Percentiles rank a stretch among this genome's conserved stretches.
phyloP scores from a whole-genome alignment of 1,140 invertebrate genomes.

The Sinonovacula constricta region DNA sequence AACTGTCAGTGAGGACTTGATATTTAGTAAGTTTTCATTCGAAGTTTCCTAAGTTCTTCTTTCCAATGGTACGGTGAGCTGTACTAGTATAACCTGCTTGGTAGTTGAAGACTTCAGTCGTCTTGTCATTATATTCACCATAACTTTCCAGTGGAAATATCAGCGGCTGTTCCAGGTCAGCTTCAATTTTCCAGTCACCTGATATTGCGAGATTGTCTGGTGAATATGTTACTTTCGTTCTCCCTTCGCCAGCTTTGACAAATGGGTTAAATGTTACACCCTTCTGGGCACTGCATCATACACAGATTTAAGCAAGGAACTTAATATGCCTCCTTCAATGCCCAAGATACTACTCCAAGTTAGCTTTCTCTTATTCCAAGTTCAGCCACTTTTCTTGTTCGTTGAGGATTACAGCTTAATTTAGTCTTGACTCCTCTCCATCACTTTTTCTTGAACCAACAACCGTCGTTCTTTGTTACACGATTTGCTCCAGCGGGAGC shows the following conservation, averaged over 20 bases:
- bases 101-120: too few species aligned
- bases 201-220: background rate
- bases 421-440: background rate
- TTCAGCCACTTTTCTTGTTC: background rate
- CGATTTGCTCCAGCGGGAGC: background rate
- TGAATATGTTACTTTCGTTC: background rate
- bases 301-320: too few species aligned
- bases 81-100: conserved; percentile 27
- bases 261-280: conserved; percentile 13
- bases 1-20: too few species aligned
- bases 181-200: conserved; percentile 31
- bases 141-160: conserved; percentile 27
- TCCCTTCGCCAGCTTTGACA: conserved; percentile 3
- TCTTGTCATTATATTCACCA: conserved; percentile 25
- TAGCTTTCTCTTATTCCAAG: background rate
- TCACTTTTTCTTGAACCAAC: background rate
- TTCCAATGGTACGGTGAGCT: too few species aligned
- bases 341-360: conserved; percentile 6
- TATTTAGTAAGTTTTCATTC: conserved; percentile 31
- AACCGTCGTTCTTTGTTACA: background rate
- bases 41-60: conserved; percentile 28
- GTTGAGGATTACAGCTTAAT: background rate
- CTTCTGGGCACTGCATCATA: too few species aligned
- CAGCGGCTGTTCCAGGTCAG: conserved; percentile 12
- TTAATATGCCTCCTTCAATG: too few species aligned